phyloP scores from a whole-genome alignment of 2,888 invertebrate species.

The Amphiduros pacificus region DNA sequence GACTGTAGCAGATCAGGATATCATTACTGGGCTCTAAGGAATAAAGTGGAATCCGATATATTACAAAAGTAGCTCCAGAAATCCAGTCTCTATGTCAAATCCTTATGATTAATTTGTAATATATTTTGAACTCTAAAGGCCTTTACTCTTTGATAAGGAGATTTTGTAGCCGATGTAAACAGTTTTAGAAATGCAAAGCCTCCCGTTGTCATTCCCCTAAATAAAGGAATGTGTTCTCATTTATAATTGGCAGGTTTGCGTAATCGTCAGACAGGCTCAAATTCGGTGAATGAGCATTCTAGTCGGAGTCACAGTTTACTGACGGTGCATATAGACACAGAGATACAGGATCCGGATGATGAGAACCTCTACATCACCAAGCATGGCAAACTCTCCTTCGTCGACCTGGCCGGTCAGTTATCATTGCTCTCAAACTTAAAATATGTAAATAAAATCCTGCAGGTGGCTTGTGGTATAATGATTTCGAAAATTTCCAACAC shows the following conservation, averaged over 20 bases:
- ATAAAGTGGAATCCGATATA: too few species aligned
- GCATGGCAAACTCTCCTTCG: conserved; percentile 93
- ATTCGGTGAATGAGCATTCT: conserved; percentile 91
- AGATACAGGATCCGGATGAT: conserved; percentile 62
- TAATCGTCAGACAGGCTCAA: conserved; percentile 85
- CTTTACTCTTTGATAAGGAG: too few species aligned
- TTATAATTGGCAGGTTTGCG: conserved; percentile 89
- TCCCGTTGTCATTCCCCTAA: not conserved
- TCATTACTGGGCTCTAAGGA: too few species aligned
- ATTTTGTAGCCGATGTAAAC: not conserved
- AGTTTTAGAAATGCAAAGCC: not conserved
- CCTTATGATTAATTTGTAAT: too few species aligned
- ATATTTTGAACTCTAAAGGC: too few species aligned
- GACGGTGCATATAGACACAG: conserved; percentile 86
- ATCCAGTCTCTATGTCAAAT: too few species aligned
- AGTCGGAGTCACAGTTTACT: conserved; percentile 89
- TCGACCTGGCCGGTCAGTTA: conserved; percentile 81
- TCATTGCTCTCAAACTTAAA: not conserved
- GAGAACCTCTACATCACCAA: conserved; percentile 81
- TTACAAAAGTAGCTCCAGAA: too few species aligned
- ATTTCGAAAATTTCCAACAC: not conserved
- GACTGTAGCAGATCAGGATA: too few species aligned
- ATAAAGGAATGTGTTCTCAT: too few species aligned
- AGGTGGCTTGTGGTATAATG: too few species aligned
- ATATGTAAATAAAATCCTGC: too few species aligned